phyloP scores from a whole-genome alignment of 2,888 invertebrate genomes.

The Schizotus pectinicornis region DNA sequence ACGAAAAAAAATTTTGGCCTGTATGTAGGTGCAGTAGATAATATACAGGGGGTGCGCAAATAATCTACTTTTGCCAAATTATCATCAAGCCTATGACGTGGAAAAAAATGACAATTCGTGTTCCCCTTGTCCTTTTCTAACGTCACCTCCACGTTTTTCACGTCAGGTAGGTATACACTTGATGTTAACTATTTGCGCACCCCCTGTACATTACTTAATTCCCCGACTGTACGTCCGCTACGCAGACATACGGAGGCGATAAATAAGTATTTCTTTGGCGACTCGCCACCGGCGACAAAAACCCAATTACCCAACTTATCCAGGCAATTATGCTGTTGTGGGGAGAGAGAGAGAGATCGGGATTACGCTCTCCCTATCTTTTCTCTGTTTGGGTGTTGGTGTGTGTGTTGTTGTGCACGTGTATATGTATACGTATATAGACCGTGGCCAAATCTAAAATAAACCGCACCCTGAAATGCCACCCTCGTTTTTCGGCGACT shows the following conservation, averaged over 20 bases:
- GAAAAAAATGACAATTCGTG: no score
- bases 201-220: no score
- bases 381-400: conserved; percentile 40
- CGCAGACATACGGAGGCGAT: conserved; percentile 19
- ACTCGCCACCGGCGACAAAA: conserved; percentile 35
- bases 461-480: conserved; percentile 32
- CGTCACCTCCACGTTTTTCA: no score
- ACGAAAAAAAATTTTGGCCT: no score
- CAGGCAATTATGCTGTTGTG: conserved; percentile 40
- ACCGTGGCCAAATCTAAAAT: conserved; percentile 39
- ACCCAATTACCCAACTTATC: conserved; percentile 48
- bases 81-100: no score
- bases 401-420: conserved; percentile 27
- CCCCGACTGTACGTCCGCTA: no score
- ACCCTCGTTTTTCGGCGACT: conserved; percentile 36
- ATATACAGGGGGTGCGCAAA: no score
- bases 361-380: conserved; percentile 27
- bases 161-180: no score
- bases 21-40: no score
- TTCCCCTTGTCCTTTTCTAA: no score
- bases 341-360: conserved; percentile 3
- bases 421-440: background rate
- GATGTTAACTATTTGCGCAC: no score
- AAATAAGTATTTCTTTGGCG: conserved; percentile 29
- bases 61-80: no score